Evolutionary conservation across 2,113 vertebrate species (phyloP).

Genomic region (Circaetus cinerascens): DNA sequence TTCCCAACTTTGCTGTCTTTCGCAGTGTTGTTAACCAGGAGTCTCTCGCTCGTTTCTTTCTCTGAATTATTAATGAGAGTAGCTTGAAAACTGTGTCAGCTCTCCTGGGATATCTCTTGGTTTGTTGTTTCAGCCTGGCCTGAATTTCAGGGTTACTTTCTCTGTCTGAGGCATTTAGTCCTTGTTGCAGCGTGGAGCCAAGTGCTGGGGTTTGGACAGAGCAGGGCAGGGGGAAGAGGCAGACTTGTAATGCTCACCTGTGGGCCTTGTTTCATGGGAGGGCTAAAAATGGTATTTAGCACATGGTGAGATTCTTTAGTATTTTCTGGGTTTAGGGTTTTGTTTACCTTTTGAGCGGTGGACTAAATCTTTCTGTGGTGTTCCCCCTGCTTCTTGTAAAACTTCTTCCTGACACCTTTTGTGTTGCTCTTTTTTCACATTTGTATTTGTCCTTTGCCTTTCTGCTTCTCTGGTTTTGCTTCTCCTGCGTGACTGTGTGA

Average conservation of each 20-base stretch:
- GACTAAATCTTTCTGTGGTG: neutral
- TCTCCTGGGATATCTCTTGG: neutral
- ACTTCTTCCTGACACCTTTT: neutral
- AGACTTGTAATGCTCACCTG: neutral
- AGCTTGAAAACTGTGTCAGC: accelerated
- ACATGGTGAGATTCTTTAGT: neutral
- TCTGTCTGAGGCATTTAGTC: neutral
- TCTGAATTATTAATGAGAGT: neutral
- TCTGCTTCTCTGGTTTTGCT: neutral
- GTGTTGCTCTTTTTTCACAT: neutral
- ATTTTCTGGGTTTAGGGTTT: neutral
- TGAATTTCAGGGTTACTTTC: neutral
- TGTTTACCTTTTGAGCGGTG: neutral
- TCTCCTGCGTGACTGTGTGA: accelerated
- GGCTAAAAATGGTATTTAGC: neutral
- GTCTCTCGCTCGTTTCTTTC: neutral
- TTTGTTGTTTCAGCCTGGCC: neutral
- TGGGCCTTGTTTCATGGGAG: neutral
- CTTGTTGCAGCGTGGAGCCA: accelerated
- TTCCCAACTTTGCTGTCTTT: neutral
- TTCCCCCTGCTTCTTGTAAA: neutral
- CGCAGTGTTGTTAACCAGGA: neutral
- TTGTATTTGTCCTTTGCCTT: neutral
- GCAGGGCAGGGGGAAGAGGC: neutral
- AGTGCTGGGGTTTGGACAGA: neutral